These are phyloP conservation scores for Chrysaora quinquecirrha DNA, from an alignment of 30 jellyfish, hydroid and myxozoan species.

Conservation along the genomic window DNA sequence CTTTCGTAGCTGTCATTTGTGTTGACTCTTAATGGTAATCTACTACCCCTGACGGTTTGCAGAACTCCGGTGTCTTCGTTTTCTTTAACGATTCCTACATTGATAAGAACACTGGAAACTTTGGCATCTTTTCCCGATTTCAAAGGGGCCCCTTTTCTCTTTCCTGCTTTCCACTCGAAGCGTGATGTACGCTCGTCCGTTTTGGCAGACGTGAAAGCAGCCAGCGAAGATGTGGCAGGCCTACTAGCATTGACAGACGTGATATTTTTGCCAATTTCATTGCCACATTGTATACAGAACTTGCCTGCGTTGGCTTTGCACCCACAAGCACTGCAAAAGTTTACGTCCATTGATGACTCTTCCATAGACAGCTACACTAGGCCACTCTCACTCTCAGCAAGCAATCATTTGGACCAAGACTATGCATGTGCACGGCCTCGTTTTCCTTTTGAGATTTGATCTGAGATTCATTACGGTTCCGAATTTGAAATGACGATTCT, in stretches of 20 bases:
- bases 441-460: no score
- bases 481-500: no score
- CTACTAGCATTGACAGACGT: no score
- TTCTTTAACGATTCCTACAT: not conserved
- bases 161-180: conserved; percentile 5
- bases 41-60: conserved; percentile 6
- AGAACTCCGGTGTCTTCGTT: not conserved
- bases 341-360: not conserved
- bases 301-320: no score
- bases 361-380: no score
- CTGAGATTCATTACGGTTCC: no score
- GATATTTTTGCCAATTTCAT: no score
- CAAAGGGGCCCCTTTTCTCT: not conserved
- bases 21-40: not conserved
- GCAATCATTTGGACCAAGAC: no score
- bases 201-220: conserved; percentile 12
- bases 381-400: no score
- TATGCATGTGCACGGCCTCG: no score
- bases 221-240: no score
- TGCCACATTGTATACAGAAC: no score
- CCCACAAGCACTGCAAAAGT: not conserved
- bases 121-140: not conserved
- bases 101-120: not conserved
- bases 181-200: not conserved
- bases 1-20: conserved; percentile 6